Base-by-base conservation (phyloP, 2,113 vertebrate species). In the Collichthys lucidus region DNA sequence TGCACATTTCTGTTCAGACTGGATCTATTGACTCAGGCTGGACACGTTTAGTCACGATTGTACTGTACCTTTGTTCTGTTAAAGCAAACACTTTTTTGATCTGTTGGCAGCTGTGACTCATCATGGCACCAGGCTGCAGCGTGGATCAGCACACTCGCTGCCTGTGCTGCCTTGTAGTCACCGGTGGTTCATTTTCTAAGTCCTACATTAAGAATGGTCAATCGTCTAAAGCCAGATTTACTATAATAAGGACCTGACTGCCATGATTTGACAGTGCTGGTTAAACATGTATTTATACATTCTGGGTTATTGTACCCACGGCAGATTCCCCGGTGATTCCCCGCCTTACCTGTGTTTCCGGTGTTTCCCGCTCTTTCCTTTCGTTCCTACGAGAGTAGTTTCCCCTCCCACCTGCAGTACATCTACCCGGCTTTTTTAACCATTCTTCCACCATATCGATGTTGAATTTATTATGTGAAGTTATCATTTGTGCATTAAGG, bases 151-250 rank as follows among this genome's bases (percentile, higher is more conserved):
- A 52, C 24, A 14, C 15, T 12, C 22, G 47, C 60, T 65, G 11
- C 15, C 55, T 61, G 50, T 24, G 24, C 11, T 26, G 1, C 16
- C 42, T 69, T 69, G 64, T 8, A 42, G 35, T 59, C 17, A 16
- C 40, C 29, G 42, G 19, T 44, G 31, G 42, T 67, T 31, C 56
- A 15, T 65, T 24, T 76, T 16, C 20, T 74, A 24, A 56, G 46
- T 68, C 64, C 89, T 91, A 76, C 85, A 91, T 84, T 85, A 44
- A 87, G 85, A 55, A n/a, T 3, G 47, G 66, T 40, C 91, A 88
- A 89, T 90, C 79, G 11, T 59, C 83, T 88, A 29, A 91, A 86
- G 42, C 44, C 80, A 91, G 91, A 90, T 89, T 90, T 86, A 85
- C 86, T 86, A 73, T 73, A 86, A 86, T 11, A 5, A 76, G 84